Percentiles rank a stretch among this genome's conserved stretches.
Evolutionary conservation across 2,888 invertebrate genomes (phyloP).

Genomic region (Andrena minutula): DNA sequence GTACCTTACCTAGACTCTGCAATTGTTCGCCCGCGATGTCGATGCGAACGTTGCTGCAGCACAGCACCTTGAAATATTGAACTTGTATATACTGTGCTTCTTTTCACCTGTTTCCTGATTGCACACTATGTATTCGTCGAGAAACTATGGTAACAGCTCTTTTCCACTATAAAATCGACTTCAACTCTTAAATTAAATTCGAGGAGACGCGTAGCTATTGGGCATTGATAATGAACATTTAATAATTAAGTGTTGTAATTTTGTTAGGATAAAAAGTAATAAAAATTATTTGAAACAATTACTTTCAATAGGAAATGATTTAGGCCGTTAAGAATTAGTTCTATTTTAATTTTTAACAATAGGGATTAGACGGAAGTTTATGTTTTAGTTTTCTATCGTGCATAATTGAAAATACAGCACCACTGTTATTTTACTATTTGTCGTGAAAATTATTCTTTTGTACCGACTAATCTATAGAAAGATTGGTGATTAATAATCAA

Average conservation of each 20-base stretch:
- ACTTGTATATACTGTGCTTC: not conserved
- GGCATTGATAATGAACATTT: not conserved
- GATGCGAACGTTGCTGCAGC: not conserved
- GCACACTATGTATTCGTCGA: not conserved
- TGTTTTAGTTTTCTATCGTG: no score
- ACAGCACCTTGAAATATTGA: slow-evolving; percentile 38
- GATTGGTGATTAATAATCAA: not conserved
- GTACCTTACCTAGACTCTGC: not conserved
- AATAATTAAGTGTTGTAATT: not conserved
- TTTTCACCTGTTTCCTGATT: slow-evolving; percentile 5
- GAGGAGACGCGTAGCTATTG: not conserved
- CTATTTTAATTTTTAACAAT: not conserved
- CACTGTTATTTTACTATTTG: not conserved
- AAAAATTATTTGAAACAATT: not conserved
- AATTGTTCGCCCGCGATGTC: slow-evolving; percentile 12
- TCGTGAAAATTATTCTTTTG: not conserved
- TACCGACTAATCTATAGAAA: not conserved
- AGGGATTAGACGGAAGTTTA: no score
- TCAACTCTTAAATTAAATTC: not conserved
- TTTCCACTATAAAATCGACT: not conserved
- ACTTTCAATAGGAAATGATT: not conserved
- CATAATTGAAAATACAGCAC: not conserved
- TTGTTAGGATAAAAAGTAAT: not conserved
- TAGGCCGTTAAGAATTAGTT: not conserved
- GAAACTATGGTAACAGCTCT: not conserved